Conservation (phyloP, 2,888 invertebrate genomes). For the Acanthoscelides obtectus region DNA sequence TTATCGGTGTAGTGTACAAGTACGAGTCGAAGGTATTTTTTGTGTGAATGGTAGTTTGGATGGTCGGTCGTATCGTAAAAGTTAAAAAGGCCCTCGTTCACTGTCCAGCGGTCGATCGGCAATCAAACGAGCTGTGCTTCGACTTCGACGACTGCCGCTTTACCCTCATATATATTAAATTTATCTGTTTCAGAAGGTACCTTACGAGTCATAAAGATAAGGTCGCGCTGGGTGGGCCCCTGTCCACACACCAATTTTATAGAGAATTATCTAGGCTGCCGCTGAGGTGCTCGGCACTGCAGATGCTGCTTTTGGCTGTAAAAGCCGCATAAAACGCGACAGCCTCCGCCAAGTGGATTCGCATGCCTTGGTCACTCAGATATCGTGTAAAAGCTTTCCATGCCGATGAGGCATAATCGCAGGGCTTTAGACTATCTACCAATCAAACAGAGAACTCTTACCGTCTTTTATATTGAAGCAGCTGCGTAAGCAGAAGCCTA, state of each 20-base stretch:
- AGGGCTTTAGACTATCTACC: no score
- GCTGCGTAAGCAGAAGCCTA: no score
- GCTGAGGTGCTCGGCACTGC: background rate
- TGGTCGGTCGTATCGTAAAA: slow-evolving; percentile 18
- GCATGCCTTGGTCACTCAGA: background rate
- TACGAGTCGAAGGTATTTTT: background rate
- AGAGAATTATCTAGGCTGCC: slow-evolving; percentile 32
- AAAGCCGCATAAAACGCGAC: slow-evolving; percentile 18
- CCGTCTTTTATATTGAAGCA: no score
- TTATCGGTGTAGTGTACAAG: no score
- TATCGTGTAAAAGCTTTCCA: background rate
- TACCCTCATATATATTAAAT: slow-evolving; percentile 29
- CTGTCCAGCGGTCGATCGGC: background rate
- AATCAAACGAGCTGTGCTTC: slow-evolving; percentile 6
- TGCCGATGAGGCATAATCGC: no score
- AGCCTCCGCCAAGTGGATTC: slow-evolving; percentile 17
- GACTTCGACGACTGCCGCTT: slow-evolving; percentile 10
- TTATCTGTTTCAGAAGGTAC: slow-evolving; percentile 37
- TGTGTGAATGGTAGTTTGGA: background rate
- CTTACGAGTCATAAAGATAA: slow-evolving; percentile 39
- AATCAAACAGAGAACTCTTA: no score
- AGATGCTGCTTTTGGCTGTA: slow-evolving; percentile 22
- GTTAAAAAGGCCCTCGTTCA: slow-evolving; percentile 18
- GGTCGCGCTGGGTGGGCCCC: slow-evolving; percentile 33
- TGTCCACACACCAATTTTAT: slow-evolving; percentile 36